These are phyloP conservation scores for Syngnathus acus DNA, from an alignment of 2,797 vertebrate species.

Conservation along the genomic window DNA sequence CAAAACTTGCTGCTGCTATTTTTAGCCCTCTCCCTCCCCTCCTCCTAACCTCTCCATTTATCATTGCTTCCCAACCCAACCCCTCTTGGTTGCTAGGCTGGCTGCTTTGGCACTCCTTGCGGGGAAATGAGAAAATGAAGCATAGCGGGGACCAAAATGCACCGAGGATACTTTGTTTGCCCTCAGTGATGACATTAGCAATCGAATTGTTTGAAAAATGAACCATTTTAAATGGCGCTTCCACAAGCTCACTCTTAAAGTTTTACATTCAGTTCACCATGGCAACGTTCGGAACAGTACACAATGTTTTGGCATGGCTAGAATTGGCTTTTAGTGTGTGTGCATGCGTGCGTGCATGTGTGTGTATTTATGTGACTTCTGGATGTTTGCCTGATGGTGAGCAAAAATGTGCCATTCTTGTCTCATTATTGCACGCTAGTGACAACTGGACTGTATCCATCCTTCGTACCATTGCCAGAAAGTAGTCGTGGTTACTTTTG, in stretches of 20 bases:
- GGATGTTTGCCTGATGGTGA: neutral
- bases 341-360: too few species aligned
- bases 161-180: slow-evolving; percentile 1
- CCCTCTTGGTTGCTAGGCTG: slow-evolving; percentile 4
- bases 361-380: neutral
- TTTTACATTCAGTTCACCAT: neutral
- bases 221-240: neutral
- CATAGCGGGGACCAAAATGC: neutral
- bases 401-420: neutral
- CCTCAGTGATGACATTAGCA: neutral
- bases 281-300: neutral
- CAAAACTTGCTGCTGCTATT: slow-evolving; percentile 58
- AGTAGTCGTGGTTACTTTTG: neutral
- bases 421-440: neutral
- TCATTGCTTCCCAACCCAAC: neutral
- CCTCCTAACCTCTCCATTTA: neutral
- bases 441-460: too few species aligned
- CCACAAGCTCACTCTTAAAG: neutral
- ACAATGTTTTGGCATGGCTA: neutral
- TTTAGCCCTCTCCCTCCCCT: slow-evolving; percentile 41
- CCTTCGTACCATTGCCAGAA: too few species aligned
- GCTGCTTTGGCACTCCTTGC: neutral
- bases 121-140: slow-evolving; percentile 1
- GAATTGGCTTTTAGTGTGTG: neutral
- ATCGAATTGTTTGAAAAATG: neutral